phyloP scores from a whole-genome alignment of 2,888 invertebrate species.

The Eubasilissa splendida region DNA sequence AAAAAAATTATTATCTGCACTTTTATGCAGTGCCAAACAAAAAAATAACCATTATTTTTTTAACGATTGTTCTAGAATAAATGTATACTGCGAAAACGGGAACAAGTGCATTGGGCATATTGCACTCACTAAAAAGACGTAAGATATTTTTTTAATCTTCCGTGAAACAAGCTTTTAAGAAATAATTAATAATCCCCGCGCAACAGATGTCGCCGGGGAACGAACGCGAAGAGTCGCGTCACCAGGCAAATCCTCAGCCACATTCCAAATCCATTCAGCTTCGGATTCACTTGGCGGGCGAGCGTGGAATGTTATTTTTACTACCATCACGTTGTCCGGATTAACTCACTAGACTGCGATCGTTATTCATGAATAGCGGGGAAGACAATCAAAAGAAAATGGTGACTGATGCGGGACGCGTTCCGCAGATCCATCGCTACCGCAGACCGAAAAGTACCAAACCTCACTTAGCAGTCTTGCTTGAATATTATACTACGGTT shows the following conservation, averaged over 20 bases:
- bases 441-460: neutral
- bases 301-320: slow-evolving; percentile 52
- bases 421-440: neutral
- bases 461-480: too few relatives aligned
- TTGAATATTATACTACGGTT: neutral
- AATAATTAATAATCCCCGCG: slow-evolving; percentile 39
- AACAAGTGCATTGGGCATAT: too few relatives aligned
- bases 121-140: neutral
- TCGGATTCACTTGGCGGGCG: slow-evolving; percentile 40
- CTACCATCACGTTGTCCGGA: slow-evolving; percentile 49
- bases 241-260: slow-evolving; percentile 33
- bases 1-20: too few relatives aligned
- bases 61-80: too few relatives aligned
- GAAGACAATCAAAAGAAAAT: slow-evolving; percentile 34
- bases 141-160: neutral
- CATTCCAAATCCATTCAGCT: slow-evolving; percentile 49
- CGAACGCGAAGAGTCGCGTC: neutral
- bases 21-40: too few relatives aligned
- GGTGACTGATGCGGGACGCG: neutral
- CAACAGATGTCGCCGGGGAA: slow-evolving; percentile 41
- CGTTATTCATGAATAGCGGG: slow-evolving; percentile 47
- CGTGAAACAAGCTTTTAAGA: slow-evolving; percentile 7
- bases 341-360: slow-evolving; percentile 45
- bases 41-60: too few relatives aligned
- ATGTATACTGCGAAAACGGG: too few relatives aligned